Conservation (phyloP, 1,140 invertebrate genomes). For the Eupristina koningsbergeri region DNA sequence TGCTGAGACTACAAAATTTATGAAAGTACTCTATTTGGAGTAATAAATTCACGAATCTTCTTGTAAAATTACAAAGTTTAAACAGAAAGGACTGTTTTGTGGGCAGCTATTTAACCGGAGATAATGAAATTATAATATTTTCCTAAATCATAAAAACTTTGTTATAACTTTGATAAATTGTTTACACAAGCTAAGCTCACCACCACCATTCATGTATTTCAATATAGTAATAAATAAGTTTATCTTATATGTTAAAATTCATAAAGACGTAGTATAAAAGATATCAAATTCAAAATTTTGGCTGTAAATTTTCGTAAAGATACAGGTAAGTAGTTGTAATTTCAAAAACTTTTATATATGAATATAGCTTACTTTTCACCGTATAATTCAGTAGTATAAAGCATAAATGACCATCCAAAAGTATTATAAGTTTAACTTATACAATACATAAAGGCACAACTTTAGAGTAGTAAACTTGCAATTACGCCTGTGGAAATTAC, state of each 20-base stretch:
- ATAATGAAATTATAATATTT: background rate
- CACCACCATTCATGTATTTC: background rate
- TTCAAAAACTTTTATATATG: conserved; percentile 3
- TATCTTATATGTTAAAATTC: background rate
- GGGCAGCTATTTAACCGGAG: background rate
- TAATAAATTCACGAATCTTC: background rate
- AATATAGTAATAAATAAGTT: background rate
- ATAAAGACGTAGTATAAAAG: background rate
- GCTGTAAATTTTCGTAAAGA: background rate
- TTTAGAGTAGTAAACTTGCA: background rate
- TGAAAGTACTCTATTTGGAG: background rate
- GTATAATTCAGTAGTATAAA: background rate
- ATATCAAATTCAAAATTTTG: background rate
- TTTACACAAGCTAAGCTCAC: background rate
- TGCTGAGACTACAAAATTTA: conserved; percentile 2
- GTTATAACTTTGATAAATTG: background rate
- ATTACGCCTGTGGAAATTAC: background rate
- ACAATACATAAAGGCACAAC: background rate
- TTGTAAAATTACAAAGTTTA: background rate
- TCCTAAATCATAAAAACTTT: background rate
- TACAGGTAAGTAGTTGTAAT: background rate
- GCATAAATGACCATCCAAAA: conserved; percentile 3
- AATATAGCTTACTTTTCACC: background rate
- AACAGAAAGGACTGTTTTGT: background rate
- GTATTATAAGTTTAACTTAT: conserved; percentile 8